Conservation (phyloP, 2,888 invertebrate genomes). For the Stenotaenia linearis region DNA sequence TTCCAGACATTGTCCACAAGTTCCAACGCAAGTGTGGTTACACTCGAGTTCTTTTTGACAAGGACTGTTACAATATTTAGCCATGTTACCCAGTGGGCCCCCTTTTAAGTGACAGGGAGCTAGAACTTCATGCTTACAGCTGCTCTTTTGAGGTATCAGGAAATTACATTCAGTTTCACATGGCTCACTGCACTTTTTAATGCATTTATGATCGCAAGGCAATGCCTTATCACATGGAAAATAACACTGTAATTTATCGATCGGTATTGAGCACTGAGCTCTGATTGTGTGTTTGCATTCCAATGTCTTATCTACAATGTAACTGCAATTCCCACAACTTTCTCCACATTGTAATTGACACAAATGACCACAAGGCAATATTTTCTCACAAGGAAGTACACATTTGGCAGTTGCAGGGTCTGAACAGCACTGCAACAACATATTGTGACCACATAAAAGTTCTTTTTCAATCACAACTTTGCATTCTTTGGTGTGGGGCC, state of each 20-base stretch:
- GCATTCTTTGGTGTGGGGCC: conserved; percentile 6
- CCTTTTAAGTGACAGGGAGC: neutral
- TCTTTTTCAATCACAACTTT: neutral
- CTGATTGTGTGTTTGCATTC: no score
- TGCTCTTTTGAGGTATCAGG: conserved; percentile 35
- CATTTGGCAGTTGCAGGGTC: no score
- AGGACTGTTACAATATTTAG: conserved; percentile 37
- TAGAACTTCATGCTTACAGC: conserved; percentile 29
- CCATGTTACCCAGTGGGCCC: neutral
- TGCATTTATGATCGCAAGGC: no score
- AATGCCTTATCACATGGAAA: no score
- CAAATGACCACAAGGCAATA: neutral
- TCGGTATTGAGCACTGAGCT: no score
- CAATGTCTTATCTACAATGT: no score
- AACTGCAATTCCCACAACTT: no score
- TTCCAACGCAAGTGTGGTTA: conserved; percentile 44
- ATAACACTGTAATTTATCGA: no score
- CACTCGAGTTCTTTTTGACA: conserved; percentile 41
- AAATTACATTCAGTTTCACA: conserved; percentile 36
- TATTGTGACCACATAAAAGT: neutral
- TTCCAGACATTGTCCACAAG: conserved; percentile 45
- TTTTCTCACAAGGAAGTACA: neutral
- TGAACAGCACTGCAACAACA: neutral
- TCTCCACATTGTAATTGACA: no score
- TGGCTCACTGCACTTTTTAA: conserved; percentile 30